Evolutionary conservation across 2,113 vertebrate genomes (phyloP).

Genomic region (Paralichthys olivaceus): DNA sequence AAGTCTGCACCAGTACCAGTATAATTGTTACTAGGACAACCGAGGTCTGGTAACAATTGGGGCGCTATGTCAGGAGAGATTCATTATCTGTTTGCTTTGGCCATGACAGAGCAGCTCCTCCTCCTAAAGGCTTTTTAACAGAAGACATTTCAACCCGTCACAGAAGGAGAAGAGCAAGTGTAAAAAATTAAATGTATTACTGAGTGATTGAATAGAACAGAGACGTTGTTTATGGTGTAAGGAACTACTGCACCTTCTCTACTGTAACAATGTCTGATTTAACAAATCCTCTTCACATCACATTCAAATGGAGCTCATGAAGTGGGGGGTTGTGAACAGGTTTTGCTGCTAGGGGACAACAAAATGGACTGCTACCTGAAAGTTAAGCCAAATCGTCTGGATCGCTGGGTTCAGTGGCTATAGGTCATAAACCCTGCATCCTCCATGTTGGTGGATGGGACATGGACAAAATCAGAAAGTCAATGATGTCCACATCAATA

Average conservation of each 20-base stretch:
- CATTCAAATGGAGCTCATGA: neutral
- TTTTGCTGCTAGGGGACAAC: too few species aligned
- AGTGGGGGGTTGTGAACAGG: too few species aligned
- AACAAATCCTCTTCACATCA: too few species aligned
- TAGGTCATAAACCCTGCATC: too few species aligned
- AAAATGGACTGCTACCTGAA: too few species aligned
- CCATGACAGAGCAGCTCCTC: neutral
- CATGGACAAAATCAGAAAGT: too few species aligned
- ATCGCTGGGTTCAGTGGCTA: too few species aligned
- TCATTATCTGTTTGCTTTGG: neutral
- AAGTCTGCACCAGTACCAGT: neutral
- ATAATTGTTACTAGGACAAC: neutral
- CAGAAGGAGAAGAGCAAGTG: neutral
- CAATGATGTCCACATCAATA: too few species aligned
- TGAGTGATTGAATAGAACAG: neutral
- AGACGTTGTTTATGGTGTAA: neutral
- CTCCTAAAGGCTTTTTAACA: neutral
- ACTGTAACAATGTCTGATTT: neutral
- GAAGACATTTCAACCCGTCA: neutral
- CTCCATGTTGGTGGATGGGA: too few species aligned
- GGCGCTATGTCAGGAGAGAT: too few species aligned
- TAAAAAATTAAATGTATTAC: neutral
- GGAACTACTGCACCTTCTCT: neutral
- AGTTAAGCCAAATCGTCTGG: too few species aligned
- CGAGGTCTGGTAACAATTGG: too few species aligned